These are phyloP conservation scores for Oxygymnocypris stewartii DNA, from an alignment of 2,113 vertebrate species.

Conservation along the genomic window DNA sequence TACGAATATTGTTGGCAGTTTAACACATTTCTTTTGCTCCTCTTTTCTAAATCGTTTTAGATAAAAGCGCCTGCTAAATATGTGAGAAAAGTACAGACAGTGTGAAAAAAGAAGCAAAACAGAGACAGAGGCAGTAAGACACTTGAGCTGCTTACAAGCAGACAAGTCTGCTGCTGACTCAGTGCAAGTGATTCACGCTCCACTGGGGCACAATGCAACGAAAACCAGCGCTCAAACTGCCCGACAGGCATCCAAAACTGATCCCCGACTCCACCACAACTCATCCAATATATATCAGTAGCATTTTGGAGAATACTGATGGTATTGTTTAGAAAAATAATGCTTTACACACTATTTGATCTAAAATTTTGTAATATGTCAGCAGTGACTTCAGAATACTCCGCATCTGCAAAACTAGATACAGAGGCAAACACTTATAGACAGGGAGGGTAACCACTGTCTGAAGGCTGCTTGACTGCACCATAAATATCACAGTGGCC, in stretches of 20 bases:
- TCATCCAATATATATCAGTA: background rate
- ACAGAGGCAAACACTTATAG: background rate
- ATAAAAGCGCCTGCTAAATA: too few species aligned
- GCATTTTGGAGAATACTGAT: background rate
- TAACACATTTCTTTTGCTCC: background rate
- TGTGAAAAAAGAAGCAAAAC: conserved; percentile 44
- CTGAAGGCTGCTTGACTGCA: background rate
- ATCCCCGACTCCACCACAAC: conserved; percentile 32
- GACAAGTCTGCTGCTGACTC: conserved; percentile 54
- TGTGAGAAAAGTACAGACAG: conserved; percentile 50
- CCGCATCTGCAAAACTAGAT: conserved; percentile 4
- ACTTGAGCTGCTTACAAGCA: conserved; percentile 62
- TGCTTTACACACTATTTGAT: background rate
- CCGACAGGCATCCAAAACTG: background rate
- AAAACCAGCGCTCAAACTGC: conserved; percentile 44
- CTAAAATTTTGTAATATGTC: background rate
- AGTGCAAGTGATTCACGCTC: conserved; percentile 55
- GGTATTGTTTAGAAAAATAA: background rate
- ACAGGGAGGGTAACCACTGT: background rate
- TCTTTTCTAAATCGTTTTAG: background rate
- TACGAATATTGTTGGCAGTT: background rate
- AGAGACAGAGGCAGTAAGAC: conserved; percentile 58
- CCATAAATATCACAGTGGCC: conserved; percentile 14
- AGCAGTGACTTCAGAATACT: background rate
- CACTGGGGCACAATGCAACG: conserved; percentile 41